These are phyloP conservation scores for Sesia bembeciformis DNA, from an alignment of 2,888 invertebrate genomes.

Conservation along the genomic window DNA sequence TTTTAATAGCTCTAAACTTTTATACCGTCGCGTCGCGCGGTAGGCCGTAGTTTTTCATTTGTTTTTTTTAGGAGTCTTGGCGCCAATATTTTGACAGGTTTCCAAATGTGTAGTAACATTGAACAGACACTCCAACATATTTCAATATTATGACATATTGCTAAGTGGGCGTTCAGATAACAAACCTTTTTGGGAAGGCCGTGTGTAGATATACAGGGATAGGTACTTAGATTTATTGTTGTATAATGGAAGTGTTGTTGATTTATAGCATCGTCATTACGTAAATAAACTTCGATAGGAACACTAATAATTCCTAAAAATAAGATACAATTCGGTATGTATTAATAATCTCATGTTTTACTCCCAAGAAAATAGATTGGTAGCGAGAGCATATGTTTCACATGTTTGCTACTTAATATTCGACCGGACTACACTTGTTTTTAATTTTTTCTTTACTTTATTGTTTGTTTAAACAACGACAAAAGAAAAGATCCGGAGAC, in stretches of 20 bases:
- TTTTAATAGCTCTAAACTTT: too few species aligned
- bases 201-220: not conserved
- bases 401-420: too few species aligned
- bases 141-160: constrained; percentile 53
- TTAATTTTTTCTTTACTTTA: constrained; percentile 34
- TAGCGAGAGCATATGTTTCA: too few species aligned
- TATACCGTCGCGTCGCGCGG: too few species aligned
- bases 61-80: constrained; percentile 25
- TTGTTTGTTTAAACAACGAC: constrained; percentile 18
- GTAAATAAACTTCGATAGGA: too few species aligned
- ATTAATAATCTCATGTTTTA: too few species aligned
- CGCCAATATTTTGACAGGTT: constrained; percentile 57
- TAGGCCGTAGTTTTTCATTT: constrained; percentile 1
- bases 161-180: constrained; percentile 58
- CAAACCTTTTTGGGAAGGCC: constrained; percentile 30
- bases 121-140: constrained; percentile 33
- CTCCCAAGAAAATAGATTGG: too few species aligned
- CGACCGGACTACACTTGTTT: not conserved
- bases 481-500: constrained; percentile 25
- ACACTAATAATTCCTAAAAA: too few species aligned
- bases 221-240: not conserved
- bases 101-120: constrained; percentile 25
- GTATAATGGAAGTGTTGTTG: constrained; percentile 14
- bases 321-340: too few species aligned
- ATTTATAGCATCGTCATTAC: constrained; percentile 14